Percentiles rank a stretch among this genome's conserved stretches.
phyloP scores from a whole-genome alignment of 2,888 invertebrate genomes.

The Nemotelus nigrinus region DNA sequence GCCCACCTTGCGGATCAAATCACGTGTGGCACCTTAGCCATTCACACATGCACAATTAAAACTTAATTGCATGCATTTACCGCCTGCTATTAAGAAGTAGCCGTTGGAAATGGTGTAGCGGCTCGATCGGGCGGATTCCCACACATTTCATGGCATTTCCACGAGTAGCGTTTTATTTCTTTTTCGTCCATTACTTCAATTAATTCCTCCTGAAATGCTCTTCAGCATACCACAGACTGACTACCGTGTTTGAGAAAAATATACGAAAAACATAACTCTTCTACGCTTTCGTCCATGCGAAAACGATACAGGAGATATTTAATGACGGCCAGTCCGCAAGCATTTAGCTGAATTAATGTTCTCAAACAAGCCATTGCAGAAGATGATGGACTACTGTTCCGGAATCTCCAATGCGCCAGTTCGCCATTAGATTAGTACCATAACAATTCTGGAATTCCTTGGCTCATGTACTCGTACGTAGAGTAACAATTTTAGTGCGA shows the following conservation, averaged over 20 bases:
- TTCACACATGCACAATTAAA: slow-evolving; percentile 43
- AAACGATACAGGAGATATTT: slow-evolving; percentile 8
- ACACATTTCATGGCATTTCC: slow-evolving; percentile 43
- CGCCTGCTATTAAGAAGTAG: slow-evolving; percentile 43
- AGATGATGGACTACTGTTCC: slow-evolving; percentile 32
- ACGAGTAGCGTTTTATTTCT: slow-evolving; percentile 28
- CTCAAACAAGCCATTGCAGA: slow-evolving; percentile 23
- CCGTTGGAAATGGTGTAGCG: slow-evolving; percentile 37
- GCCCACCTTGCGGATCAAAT: slow-evolving; percentile 37
- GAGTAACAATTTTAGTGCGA: too few relatives aligned
- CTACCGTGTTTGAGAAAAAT: slow-evolving; percentile 39
- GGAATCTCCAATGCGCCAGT: background rate
- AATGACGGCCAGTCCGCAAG: slow-evolving; percentile 28
- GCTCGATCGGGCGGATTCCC: slow-evolving; percentile 40
- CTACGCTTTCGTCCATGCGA: background rate
- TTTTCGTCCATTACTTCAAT: slow-evolving; percentile 38
- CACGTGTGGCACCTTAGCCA: slow-evolving; percentile 41
- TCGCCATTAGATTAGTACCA: background rate
- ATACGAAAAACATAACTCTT: slow-evolving; percentile 27
- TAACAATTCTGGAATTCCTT: background rate
- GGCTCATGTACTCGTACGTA: too few relatives aligned
- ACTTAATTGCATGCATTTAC: slow-evolving; percentile 44
- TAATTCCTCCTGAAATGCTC: slow-evolving; percentile 40
- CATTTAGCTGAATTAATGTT: slow-evolving; percentile 40
- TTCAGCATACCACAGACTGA: slow-evolving; percentile 33